Evolutionary conservation across 2,797 vertebrate genomes (phyloP).

Genomic region (Remorina albescens): DNA sequence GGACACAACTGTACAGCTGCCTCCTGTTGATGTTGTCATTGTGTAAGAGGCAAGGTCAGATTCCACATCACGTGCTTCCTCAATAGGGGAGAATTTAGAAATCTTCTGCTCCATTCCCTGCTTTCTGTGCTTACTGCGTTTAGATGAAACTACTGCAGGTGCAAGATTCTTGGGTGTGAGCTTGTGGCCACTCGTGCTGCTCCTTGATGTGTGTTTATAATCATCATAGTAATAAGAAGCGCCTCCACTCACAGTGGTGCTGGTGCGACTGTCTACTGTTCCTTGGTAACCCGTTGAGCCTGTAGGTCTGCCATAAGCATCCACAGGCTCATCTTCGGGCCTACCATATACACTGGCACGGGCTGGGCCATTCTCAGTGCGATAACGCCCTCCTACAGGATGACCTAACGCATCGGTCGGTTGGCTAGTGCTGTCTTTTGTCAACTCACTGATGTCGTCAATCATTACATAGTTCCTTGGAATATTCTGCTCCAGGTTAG

Average conservation of each 20-base stretch:
- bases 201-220: slow-evolving; percentile 90
- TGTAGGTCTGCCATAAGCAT: slow-evolving; percentile 89
- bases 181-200: slow-evolving; percentile 89
- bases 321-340: slow-evolving; percentile 90
- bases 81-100: slow-evolving; percentile 99
- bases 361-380: slow-evolving; percentile 84
- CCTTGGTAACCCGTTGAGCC: slow-evolving; percentile 88
- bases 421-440: slow-evolving; percentile 90
- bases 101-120: slow-evolving; percentile 99
- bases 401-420: slow-evolving; percentile 80
- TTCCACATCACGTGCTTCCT: slow-evolving; percentile 98
- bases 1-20: slow-evolving; percentile 91
- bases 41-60: slow-evolving; percentile 95
- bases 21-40: slow-evolving; percentile 87
- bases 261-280: slow-evolving; percentile 86
- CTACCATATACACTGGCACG: slow-evolving; percentile 87
- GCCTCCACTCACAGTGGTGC: slow-evolving; percentile 79
- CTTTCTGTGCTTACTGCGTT: slow-evolving; percentile 98
- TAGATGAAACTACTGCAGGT: slow-evolving; percentile 93
- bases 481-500: slow-evolving; percentile 95
- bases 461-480: slow-evolving; percentile 99
- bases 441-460: slow-evolving; percentile 98
- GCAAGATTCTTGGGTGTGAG: slow-evolving; percentile 94
- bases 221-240: slow-evolving; percentile 91
- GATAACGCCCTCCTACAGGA: slow-evolving; percentile 83